Conservation (phyloP, 2,113 vertebrate genomes). For the Gobio gobio region DNA sequence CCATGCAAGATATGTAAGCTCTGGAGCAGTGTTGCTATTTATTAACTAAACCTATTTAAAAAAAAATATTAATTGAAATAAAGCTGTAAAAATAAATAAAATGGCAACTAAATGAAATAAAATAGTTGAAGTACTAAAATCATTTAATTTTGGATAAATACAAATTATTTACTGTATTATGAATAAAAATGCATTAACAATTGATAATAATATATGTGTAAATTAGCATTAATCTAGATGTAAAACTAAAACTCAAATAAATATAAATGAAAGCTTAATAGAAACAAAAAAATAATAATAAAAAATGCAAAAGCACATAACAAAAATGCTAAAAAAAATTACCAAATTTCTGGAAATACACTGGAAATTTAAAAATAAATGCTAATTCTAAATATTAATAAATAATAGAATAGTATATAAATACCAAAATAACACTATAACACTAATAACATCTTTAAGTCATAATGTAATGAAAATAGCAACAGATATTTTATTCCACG, state of each 20-base stretch:
- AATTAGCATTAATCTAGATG: too few relatives aligned
- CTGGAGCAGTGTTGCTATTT: not conserved
- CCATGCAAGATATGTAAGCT: not conserved
- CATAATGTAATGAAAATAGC: not conserved
- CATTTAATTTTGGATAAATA: too few relatives aligned
- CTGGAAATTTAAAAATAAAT: not conserved
- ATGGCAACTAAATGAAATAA: not conserved
- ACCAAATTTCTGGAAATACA: too few relatives aligned
- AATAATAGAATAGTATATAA: not conserved
- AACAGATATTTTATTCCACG: not conserved
- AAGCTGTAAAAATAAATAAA: not conserved
- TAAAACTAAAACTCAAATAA: too few relatives aligned
- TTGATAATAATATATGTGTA: too few relatives aligned
- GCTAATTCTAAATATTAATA: not conserved
- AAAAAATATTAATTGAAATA: too few relatives aligned
- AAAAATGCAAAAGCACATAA: not conserved
- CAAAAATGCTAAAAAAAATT: too few relatives aligned
- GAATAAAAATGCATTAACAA: too few relatives aligned
- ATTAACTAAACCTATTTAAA: not conserved
- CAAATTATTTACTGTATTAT: too few relatives aligned
- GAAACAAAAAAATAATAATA: not conserved
- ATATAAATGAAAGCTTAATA: too few relatives aligned
- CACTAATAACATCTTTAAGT: not conserved
- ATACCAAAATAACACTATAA: not conserved
- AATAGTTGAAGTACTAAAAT: not conserved